Evolutionary conservation across 2,113 vertebrate species (phyloP).

Genomic region (Tautogolabrus adspersus): DNA sequence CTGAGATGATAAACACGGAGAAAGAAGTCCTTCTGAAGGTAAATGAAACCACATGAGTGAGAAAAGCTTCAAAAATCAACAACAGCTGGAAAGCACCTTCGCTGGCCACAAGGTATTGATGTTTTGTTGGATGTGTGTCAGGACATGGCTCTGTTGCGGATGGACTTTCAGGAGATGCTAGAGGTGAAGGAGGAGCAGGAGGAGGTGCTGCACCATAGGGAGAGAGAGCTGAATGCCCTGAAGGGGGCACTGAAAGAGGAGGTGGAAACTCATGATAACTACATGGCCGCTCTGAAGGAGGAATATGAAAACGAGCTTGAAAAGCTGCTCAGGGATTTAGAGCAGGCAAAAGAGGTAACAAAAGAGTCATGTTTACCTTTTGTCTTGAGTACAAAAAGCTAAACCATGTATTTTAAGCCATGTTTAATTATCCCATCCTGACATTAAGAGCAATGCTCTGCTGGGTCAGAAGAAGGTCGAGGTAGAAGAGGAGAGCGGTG

Average conservation of each 20-base stretch:
- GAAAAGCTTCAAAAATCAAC: conserved; percentile 1
- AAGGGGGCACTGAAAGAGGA: conserved; percentile 94
- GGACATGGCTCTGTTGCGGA: conserved; percentile 89
- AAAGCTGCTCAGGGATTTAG: conserved; percentile 83
- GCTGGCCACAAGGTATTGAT: not conserved
- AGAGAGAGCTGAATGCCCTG: conserved; percentile 90
- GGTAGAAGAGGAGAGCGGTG: conserved; percentile 63
- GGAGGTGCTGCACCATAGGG: conserved; percentile 87
- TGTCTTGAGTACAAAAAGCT: not conserved
- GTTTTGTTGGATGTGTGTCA: conserved; percentile 38
- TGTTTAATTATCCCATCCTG: not conserved
- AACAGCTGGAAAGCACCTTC: conserved; percentile 9
- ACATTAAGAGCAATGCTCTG: conserved; percentile 61
- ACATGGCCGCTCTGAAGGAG: conserved; percentile 90
- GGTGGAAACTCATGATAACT: conserved; percentile 91
- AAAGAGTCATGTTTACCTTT: not conserved
- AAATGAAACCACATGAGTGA: conserved; percentile 26
- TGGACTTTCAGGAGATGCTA: conserved; percentile 88
- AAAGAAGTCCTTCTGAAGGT: conserved; percentile 76
- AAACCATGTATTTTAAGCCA: not conserved
- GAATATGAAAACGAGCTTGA: conserved; percentile 87
- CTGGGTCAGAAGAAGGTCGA: conserved; percentile 65
- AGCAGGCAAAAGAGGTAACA: conserved; percentile 86
- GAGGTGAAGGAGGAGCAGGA: conserved; percentile 91
- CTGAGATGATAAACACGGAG: conserved; percentile 58